phyloP scores from a whole-genome alignment of 2,797 vertebrate genomes.

The Clarias platycephalus region DNA sequence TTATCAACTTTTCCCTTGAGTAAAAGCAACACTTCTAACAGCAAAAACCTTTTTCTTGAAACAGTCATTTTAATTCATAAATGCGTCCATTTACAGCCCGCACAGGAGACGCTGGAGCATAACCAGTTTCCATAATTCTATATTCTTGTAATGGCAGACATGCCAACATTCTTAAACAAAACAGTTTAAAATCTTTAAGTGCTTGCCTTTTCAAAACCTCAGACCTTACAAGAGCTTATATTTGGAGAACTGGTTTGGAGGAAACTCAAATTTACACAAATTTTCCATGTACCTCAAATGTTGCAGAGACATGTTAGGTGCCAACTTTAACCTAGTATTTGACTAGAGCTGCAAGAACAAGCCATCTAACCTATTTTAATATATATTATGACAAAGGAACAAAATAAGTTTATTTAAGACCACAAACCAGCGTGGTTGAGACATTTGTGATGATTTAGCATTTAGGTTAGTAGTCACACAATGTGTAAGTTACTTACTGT shows the following conservation, averaged over 20 bases:
- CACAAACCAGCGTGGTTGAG: not conserved
- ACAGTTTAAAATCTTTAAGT: conserved; percentile 8
- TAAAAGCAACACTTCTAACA: not conserved
- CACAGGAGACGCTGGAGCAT: not conserved
- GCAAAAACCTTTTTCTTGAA: not conserved
- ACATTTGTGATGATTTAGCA: not conserved
- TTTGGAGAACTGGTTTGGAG: conserved; percentile 21
- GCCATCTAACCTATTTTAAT: not conserved
- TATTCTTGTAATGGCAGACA: not conserved
- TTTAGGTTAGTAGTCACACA: not conserved
- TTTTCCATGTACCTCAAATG: conserved; percentile 26
- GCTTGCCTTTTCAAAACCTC: conserved; percentile 8
- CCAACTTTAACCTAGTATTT: not conserved
- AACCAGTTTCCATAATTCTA: conserved; percentile 21
- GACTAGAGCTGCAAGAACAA: not conserved
- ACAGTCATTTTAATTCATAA: not conserved
- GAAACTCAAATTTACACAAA: conserved; percentile 4
- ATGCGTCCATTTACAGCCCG: not conserved
- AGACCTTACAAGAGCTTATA: conserved; percentile 3
- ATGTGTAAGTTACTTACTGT: not conserved
- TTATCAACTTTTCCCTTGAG: not conserved
- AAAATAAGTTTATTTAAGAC: not conserved
- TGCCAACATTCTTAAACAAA: conserved; percentile 10
- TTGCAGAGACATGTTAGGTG: conserved; percentile 7
- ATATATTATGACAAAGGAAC: not conserved